phyloP scores from a whole-genome alignment of 2,113 vertebrate species.

The Callipepla squamata region DNA sequence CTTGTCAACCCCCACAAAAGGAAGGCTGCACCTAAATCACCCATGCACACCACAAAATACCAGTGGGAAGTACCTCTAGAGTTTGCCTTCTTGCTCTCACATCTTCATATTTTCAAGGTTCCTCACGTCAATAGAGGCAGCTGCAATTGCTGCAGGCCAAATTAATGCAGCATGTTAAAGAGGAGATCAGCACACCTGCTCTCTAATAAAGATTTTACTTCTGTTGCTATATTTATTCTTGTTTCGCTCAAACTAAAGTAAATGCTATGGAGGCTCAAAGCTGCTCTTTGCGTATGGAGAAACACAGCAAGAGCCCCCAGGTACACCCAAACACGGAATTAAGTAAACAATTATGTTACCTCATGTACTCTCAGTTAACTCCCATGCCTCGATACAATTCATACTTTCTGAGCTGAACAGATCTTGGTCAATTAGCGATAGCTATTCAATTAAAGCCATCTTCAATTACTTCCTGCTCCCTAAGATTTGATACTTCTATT shows the following conservation, averaged over 20 bases:
- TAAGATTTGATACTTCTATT: not conserved
- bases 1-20: not conserved
- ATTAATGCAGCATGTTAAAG: conserved; percentile 27
- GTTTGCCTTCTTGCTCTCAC: not conserved
- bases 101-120: not conserved
- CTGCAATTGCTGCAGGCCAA: conserved; percentile 31
- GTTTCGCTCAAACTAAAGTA: not conserved
- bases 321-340: conserved; percentile 35
- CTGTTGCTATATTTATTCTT: conserved; percentile 50
- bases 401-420: not conserved
- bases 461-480: not conserved
- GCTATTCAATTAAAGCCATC: conserved; percentile 26
- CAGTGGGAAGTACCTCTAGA: not conserved
- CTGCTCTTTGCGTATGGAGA: conserved; percentile 38
- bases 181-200: conserved; percentile 58
- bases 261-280: not conserved
- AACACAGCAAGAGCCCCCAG: not conserved
- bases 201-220: conserved; percentile 19
- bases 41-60: not conserved
- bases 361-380: conserved; percentile 62
- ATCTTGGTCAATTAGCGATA: conserved; percentile 48
- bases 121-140: conserved; percentile 14
- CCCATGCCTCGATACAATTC: conserved; percentile 34
- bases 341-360: conserved; percentile 53
- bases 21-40: not conserved